Conservation (phyloP, 2,888 invertebrate genomes). For the Nemurella pictetii region DNA sequence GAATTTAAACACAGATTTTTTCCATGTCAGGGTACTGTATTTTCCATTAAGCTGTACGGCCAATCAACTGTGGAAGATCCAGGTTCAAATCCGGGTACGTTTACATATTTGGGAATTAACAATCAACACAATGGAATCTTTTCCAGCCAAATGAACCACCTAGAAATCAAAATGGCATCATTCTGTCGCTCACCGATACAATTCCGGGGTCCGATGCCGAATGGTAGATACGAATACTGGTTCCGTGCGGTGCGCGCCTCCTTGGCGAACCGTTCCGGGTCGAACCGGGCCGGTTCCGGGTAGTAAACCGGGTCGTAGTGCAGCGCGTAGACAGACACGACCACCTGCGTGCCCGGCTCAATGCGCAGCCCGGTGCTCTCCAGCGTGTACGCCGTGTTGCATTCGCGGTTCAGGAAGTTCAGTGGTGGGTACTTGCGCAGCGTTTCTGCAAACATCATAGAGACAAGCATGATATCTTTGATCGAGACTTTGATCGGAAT, state of each 20-base stretch:
- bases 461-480: no score
- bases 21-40: no score
- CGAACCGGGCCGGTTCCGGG: constrained; percentile 46
- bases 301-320: constrained; percentile 45
- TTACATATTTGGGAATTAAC: no score
- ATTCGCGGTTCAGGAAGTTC: constrained; percentile 33
- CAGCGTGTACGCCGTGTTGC: constrained; percentile 52
- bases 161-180: no score
- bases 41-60: no score
- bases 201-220: constrained; percentile 33
- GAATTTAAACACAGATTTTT: no score
- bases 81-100: no score
- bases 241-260: constrained; percentile 42
- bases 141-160: no score
- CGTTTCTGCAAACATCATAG: constrained; percentile 39
- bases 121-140: no score
- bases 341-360: constrained; percentile 42
- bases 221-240: constrained; percentile 38
- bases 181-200: constrained; percentile 33
- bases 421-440: constrained; percentile 23
- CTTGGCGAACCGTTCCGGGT: constrained; percentile 46
- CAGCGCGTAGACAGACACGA: constrained; percentile 44
- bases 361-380: constrained; percentile 47
- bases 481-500: no score
- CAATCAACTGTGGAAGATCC: no score